A percentile compares a stretch with the other conserved stretches of the same genome.
These are phyloP conservation scores for Rhingia rostrata DNA, from an alignment of 2,888 invertebrate species.

Conservation along the genomic window DNA sequence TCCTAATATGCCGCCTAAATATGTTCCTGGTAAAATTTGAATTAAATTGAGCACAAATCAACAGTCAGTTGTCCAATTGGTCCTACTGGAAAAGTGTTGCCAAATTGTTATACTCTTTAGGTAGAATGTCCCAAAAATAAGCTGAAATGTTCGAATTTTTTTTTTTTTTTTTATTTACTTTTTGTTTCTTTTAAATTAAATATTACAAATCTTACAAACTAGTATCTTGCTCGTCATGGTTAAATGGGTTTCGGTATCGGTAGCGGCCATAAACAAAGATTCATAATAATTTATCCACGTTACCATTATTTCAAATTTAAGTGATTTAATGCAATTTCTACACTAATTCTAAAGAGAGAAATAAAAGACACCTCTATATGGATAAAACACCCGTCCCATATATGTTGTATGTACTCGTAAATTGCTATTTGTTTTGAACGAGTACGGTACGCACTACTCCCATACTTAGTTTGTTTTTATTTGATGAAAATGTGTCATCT, in stretches of 20 bases:
- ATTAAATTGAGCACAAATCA: no score
- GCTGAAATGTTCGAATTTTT: not conserved
- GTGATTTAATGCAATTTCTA: constrained; percentile 62
- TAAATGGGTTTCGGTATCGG: constrained; percentile 27
- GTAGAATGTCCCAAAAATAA: no score
- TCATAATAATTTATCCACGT: constrained; percentile 10
- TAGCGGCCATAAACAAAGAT: constrained; percentile 36
- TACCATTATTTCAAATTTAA: constrained; percentile 52
- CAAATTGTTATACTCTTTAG: no score
- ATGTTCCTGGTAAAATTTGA: no score
- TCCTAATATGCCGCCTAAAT: no score
- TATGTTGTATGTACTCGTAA: constrained; percentile 28
- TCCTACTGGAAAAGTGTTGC: no score
- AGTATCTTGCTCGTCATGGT: constrained; percentile 41
- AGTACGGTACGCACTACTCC: not conserved
- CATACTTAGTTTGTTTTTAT: constrained; percentile 8
- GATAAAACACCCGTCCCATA: constrained; percentile 35
- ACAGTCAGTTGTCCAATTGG: no score
- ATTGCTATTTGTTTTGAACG: constrained; percentile 1
- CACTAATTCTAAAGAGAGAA: constrained; percentile 51
- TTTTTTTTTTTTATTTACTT: constrained; percentile 33
- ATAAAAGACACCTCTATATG: constrained; percentile 31
- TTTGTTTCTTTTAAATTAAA: constrained; percentile 55
- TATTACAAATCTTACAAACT: constrained; percentile 68
- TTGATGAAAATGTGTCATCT: constrained; percentile 20